Evolutionary conservation across 2,888 invertebrate species (phyloP), one percentile per base, ranked within the genome.

Genomic region (Halictus quadricinctus): DNA sequence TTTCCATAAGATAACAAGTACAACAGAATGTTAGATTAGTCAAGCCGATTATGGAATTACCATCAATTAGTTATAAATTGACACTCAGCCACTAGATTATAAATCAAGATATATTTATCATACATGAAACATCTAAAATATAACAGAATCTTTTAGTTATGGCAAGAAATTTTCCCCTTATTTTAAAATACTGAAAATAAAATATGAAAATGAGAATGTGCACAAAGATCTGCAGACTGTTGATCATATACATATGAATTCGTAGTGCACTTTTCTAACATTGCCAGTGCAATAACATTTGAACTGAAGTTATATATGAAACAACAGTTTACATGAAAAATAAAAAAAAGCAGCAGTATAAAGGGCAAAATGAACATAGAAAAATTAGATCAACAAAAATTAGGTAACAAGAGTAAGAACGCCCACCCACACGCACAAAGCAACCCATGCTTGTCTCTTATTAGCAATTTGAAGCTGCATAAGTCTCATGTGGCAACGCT

Each of bases 401-500:
- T 69, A 41, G 21, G 21, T 69, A 21, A 69, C 21, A 21, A 21
- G 12, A 69, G 21, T 21, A 66, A 66, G 3, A 21, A 36, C 21
- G 10, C 29, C 8, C 18, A 10, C 18, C 4, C 12, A 41, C 10
- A 41, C 21, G 18, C 7, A 18, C 2, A 48, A 72, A 72, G 15
- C 50, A 72, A 8, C 25, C 12, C 41, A 6, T 36, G 8, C 43
- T 8, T 15, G n/a, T n/a, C 15, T 64, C 18, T 60, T 50, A 58
- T 48, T 72, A 66, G 54, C 72, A 43, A 66, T 46, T 18, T 4
- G 18, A 72, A 58, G 15, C 64, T 41, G 48, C 48, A 72, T 15
- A 70, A 79, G 75, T 79, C 58, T 76, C 76, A 58, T 82, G 87
- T 73, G 87, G 78, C 77, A 79, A 78, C 66, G 60, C 46, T 72